Base-by-base conservation (phyloP, 2,888 invertebrate genomes). In the Habroteleia sp. region DNA sequence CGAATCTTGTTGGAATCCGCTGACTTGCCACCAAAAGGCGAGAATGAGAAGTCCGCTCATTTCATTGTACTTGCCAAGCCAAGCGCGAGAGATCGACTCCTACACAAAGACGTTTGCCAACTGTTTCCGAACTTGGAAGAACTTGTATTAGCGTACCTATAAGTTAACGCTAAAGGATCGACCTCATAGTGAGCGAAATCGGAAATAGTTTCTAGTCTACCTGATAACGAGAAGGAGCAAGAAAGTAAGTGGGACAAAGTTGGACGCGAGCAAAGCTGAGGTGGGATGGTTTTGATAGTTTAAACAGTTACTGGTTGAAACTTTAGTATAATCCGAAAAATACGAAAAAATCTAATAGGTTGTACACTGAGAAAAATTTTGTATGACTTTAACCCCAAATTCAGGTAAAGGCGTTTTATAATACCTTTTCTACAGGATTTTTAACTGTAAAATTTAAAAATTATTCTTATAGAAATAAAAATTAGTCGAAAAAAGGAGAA, bases 71-170 rank as follows among this genome's bases (percentile, higher is more conserved):
- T 73, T 76, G 73, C 71, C 74, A 54, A 75, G 71, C 74, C 66
- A 56, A 60, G 74, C 60, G 72, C 58, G 62, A 50, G 63, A 39
- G 39, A 63, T 68, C 60, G 39, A 42, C 73, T 68, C 78, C 65
- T 42, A 50, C 77, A 79, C 79, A 82, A 81, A 79, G 79, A 79
- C 78, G 66, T 71, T 74, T 48, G 63, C 68, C 65, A 74, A 81
- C 79, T 69, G 79, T 79, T 80, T 75, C 68, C 71, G 78, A 82
- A 83, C 82, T 81, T 78, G 62, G 79, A 80, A 81, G 81, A 81
- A 82, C 80, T 84, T 80, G 79, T 82, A 83, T 83, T 84, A 84
- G 84, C 82, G 69, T 77, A 81, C 78, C 81, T 81, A 83, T 84
- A 86, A 86, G 83, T 86, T 84, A 72, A 73, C 73, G 79, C 80